Evolutionary conservation across 2,797 vertebrate genomes (phyloP).

Genomic region (Falco columbarius): DNA sequence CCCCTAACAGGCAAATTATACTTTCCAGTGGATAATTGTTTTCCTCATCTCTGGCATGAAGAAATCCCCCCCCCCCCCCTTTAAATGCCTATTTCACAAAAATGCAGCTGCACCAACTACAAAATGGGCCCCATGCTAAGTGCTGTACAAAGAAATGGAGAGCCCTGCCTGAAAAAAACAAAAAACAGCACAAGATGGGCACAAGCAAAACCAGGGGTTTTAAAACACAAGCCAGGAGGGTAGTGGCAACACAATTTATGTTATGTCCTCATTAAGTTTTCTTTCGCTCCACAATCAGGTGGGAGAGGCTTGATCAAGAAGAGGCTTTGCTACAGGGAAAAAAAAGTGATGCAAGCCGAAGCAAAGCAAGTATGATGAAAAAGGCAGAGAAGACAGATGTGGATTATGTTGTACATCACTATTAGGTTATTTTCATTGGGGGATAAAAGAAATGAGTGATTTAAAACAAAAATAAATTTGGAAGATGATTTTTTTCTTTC

Average conservation of each 20-base stretch:
- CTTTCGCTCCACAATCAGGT: neutral
- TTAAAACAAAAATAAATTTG: neutral
- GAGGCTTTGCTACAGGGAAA: neutral
- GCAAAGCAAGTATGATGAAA: neutral
- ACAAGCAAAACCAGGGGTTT: neutral
- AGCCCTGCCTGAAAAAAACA: neutral
- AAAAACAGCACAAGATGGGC: neutral
- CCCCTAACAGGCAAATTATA: neutral
- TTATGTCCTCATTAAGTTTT: neutral
- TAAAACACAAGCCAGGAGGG: neutral
- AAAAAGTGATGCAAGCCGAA: neutral
- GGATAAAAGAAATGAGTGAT: neutral
- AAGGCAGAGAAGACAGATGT: neutral
- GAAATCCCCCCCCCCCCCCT: neutral
- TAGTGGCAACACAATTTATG: too few species aligned
- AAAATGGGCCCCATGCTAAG: neutral
- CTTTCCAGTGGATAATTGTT: neutral
- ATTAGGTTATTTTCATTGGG: neutral
- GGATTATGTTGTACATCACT: neutral
- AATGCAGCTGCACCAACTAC: neutral
- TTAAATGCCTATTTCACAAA: neutral
- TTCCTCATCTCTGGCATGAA: neutral
- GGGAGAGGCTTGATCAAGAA: neutral
- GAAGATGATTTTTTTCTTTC: neutral
- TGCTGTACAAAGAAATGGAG: neutral